A percentile compares a stretch with the other conserved stretches of the same genome.
Evolutionary conservation across 2,113 vertebrate species (phyloP).

Genomic region (Mastomys natalensis): DNA sequence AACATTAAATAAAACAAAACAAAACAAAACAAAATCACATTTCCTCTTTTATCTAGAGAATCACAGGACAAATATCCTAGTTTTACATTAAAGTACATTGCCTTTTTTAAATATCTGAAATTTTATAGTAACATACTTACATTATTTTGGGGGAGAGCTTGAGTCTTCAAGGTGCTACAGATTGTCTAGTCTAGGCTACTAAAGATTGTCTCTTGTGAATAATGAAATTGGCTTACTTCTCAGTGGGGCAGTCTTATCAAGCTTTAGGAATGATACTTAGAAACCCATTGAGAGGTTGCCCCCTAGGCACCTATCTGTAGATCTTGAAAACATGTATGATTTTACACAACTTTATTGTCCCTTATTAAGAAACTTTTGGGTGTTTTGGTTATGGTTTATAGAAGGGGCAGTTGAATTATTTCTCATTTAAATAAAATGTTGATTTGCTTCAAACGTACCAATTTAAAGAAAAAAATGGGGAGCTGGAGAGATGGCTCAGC

Average conservation of each 20-base stretch:
- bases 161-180: neutral
- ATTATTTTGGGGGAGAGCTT: neutral
- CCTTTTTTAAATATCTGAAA: neutral
- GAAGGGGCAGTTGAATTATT: neutral
- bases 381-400: constrained; percentile 5
- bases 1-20: too few species aligned
- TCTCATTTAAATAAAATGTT: constrained; percentile 43
- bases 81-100: neutral
- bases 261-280: neutral
- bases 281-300: neutral
- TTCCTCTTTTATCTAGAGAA: neutral
- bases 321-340: neutral
- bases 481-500: too few species aligned
- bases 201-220: neutral
- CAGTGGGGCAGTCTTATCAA: neutral
- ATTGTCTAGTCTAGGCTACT: neutral
- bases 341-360: neutral
- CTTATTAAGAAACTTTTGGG: neutral
- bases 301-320: neutral
- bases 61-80: neutral
- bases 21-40: neutral
- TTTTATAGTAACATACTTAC: neutral
- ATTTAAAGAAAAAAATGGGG: neutral
- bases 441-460: neutral
- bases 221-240: constrained; percentile 19